A percentile compares a stretch with the other conserved stretches of the same genome.
Conservation (phyloP, 2,113 vertebrate species). For the Phasianus colchicus region DNA sequence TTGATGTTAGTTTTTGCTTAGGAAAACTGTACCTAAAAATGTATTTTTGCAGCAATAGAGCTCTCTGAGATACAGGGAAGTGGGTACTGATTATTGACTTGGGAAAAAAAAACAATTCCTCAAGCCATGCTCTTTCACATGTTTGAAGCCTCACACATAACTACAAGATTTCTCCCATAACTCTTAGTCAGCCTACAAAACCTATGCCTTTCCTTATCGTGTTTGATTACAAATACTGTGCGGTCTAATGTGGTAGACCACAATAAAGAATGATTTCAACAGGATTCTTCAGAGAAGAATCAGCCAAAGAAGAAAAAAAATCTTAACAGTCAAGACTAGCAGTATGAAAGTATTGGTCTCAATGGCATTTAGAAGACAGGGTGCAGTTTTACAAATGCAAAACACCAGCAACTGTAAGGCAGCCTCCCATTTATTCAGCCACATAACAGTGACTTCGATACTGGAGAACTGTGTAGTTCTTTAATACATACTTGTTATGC, state of each 20-base stretch:
- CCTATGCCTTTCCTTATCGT: not conserved
- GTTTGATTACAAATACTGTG: not conserved
- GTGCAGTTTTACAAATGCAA: not conserved
- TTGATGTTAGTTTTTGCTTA: not conserved
- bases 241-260: not conserved
- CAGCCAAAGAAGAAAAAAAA: not conserved
- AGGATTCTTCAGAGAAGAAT: not conserved
- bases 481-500: not conserved
- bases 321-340: not conserved
- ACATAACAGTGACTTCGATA: not conserved
- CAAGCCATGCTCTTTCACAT: not conserved
- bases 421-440: not conserved
- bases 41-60: no score
- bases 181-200: not conserved
- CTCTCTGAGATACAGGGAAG: not conserved
- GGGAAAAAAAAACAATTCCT: not conserved
- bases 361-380: not conserved
- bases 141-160: not conserved
- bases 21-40: not conserved
- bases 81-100: not conserved
- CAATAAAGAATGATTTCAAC: not conserved
- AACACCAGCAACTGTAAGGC: not conserved
- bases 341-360: not conserved
- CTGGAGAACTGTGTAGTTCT: not conserved
- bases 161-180: not conserved